Conservation (phyloP, 2,797 vertebrate genomes). For the Bradypus variegatus region DNA sequence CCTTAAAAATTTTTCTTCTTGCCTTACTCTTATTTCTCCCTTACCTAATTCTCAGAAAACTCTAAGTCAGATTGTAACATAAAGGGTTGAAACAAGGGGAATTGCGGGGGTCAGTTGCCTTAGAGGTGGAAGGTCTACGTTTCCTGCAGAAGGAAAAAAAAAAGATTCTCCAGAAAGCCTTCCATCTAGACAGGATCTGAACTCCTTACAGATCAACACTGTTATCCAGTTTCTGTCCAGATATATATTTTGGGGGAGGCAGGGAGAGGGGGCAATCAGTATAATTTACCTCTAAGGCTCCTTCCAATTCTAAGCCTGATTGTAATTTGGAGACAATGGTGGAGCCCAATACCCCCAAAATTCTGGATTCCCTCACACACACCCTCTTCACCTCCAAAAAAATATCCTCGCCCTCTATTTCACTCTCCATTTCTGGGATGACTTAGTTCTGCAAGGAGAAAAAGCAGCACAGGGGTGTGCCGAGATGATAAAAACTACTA, state of each 20-base stretch:
- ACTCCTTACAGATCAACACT: neutral
- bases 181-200: neutral
- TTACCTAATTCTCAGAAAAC: neutral
- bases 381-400: neutral
- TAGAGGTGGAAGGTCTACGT: neutral
- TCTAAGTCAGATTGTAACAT: neutral
- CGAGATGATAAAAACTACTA: neutral
- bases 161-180: neutral
- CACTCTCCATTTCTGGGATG: neutral
- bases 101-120: neutral
- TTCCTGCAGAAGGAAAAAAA: neutral
- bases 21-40: neutral
- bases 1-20: neutral
- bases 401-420: neutral
- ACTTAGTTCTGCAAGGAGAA: conserved; percentile 32
- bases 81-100: neutral
- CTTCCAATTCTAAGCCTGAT: neutral
- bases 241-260: neutral
- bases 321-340: neutral
- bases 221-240: neutral
- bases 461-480: neutral
- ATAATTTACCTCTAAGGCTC: neutral
- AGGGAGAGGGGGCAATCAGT: neutral
- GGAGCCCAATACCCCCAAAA: neutral
- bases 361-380: neutral